Evolutionary conservation across 30 jellyfish, hydroid and myxozoan genomes (phyloP).

Genomic region (Hydractinia echinata): DNA sequence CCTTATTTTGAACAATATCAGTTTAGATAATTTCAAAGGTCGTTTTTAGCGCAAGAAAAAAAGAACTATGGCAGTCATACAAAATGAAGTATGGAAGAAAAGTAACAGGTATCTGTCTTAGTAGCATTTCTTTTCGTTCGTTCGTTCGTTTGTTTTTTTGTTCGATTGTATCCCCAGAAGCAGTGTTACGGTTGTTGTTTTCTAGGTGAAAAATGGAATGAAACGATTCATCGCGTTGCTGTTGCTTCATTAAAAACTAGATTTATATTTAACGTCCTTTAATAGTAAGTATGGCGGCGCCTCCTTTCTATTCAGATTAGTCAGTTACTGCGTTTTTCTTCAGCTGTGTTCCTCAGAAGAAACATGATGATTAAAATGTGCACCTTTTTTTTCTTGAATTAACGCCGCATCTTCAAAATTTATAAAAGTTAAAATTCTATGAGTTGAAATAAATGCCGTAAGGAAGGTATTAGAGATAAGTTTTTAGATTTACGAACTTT

Average conservation of each 20-base stretch:
- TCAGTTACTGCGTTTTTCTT: too few species aligned
- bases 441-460: too few species aligned
- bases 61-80: constrained; percentile 8
- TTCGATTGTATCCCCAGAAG: neutral
- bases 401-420: too few species aligned
- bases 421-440: too few species aligned
- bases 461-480: too few species aligned
- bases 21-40: neutral
- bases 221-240: neutral
- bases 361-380: too few species aligned
- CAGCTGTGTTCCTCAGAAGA: too few species aligned
- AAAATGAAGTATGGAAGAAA: constrained; percentile 2
- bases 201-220: neutral
- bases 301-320: neutral
- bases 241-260: neutral
- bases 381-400: too few species aligned
- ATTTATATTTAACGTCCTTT: neutral
- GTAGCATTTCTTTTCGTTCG: neutral
- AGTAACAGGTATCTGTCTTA: constrained; percentile 10
- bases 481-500: too few species aligned
- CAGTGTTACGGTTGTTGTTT: neutral
- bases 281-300: neutral
- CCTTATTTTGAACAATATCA: neutral
- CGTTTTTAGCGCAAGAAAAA: neutral
- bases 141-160: neutral